Evolutionary conservation across 2,888 invertebrate species (phyloP), one percentile per base, ranked within the genome.

Genomic region (Dorcus hopei): DNA sequence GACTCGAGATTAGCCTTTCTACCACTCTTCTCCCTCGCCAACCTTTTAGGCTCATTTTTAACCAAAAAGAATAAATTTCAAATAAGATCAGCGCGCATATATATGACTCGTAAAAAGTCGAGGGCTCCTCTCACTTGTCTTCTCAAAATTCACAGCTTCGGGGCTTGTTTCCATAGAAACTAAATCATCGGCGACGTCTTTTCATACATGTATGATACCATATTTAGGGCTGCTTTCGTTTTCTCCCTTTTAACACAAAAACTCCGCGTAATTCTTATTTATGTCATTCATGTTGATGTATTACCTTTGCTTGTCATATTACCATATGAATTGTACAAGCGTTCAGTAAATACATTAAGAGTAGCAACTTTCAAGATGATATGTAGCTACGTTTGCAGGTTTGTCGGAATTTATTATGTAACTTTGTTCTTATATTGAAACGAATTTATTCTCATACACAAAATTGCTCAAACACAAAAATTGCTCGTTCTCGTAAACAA

Each of bases 1-100:
- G 70, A 69, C 70, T 72, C 70, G 70, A 74, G 74, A 74, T 73
- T 74, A 74, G 74, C 71, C 72, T 70, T 67, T 72, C 70, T 64
- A 66, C 68, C 65, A 61, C 61, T 62, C 65, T 61, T 48, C 54
- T 51, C 61, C 57, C 57, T 73, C 70, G 54, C 54, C 59, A 63
- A 64, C 63, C 61, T 62, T 63, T 65, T 64, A 63, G 63, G 58
- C 63, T 60, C 66, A 66, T 68, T 68, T 68, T 68, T 68, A 68
- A 68, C 65, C 65, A 43, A 65, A 65, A 63, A 65, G 58, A 68
- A 68, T 68, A 68, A 68, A 68, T 68, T 68, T 62, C 60, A 68
- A 71, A 70, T 72, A 72, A 73, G 72, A 72, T 72, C 71, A 70
- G 67, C 67, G 68, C 68, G 70, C 72, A 71, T 72, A 71, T 70